These are phyloP conservation scores for Ibidorhyncha struthersii DNA, from an alignment of 2,113 vertebrate species.

Conservation along the genomic window DNA sequence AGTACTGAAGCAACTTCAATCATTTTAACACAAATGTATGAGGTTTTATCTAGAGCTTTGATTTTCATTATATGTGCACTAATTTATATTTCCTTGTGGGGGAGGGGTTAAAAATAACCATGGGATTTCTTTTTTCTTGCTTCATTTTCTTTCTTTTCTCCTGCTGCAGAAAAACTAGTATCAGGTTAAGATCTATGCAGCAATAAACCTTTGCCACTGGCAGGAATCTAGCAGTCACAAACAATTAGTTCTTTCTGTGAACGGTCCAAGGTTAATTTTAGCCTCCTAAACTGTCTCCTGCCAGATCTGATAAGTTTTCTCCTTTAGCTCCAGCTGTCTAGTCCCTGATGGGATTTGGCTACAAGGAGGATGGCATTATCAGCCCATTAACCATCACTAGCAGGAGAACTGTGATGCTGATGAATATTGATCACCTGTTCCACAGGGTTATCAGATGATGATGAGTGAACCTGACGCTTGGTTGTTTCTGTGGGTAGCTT, in stretches of 20 bases:
- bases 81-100: neutral
- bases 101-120: neutral
- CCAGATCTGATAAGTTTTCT: conserved; percentile 66
- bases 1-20: neutral
- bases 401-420: conserved; percentile 61
- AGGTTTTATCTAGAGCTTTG: neutral
- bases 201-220: conserved; percentile 56
- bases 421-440: conserved; percentile 73
- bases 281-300: conserved; percentile 66
- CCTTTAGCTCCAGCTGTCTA: conserved; percentile 56
- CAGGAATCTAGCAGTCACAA: conserved; percentile 70
- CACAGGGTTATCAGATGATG: conserved; percentile 47
- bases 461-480: conserved; percentile 46
- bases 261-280: conserved; percentile 72
- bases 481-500: conserved; percentile 47
- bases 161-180: neutral
- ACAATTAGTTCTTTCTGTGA: conserved; percentile 66
- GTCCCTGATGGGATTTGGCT: conserved; percentile 67
- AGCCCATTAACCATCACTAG: conserved; percentile 69
- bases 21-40: neutral
- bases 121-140: neutral
- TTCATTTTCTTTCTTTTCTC: neutral
- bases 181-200: conserved; percentile 18
- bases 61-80: neutral
- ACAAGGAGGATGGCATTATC: conserved; percentile 65